Evolutionary conservation across 2,888 invertebrate species (phyloP).

Genomic region (Drepana falcataria): DNA sequence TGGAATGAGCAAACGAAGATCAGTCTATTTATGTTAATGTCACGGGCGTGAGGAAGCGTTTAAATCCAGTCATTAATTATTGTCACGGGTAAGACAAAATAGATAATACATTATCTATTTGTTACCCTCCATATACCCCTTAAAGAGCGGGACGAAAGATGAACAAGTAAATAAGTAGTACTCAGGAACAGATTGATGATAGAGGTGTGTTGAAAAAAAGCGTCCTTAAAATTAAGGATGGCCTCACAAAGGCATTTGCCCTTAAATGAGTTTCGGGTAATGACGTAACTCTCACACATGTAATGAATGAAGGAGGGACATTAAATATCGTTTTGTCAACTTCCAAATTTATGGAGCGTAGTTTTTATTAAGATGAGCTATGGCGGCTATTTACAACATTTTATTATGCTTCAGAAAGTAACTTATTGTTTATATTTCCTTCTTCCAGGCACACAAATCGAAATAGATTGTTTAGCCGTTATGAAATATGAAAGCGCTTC

Average conservation of each 20-base stretch:
- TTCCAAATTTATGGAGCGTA: slow-evolving; percentile 55
- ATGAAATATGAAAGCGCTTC: slow-evolving; percentile 6
- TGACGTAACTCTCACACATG: slow-evolving; percentile 57
- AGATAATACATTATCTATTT: slow-evolving; percentile 76
- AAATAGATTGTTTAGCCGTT: slow-evolving; percentile 14
- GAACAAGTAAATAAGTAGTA: slow-evolving; percentile 65
- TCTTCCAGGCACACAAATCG: slow-evolving; percentile 17
- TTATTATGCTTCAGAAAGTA: slow-evolving; percentile 47
- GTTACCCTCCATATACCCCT: slow-evolving; percentile 57
- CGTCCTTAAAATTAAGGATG: slow-evolving; percentile 65
- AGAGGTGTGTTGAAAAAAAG: slow-evolving; percentile 61
- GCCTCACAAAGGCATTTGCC: slow-evolving; percentile 52
- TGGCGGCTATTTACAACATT: slow-evolving; percentile 49
- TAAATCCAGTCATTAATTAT: slow-evolving; percentile 79
- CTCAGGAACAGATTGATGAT: slow-evolving; percentile 68
- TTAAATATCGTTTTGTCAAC: slow-evolving; percentile 75
- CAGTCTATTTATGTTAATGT: slow-evolving; percentile 78
- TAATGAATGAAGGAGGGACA: slow-evolving; percentile 50
- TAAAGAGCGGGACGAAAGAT: slow-evolving; percentile 68
- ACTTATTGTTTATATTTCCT: slow-evolving; percentile 55
- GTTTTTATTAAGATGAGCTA: slow-evolving; percentile 53
- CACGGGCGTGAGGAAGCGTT: slow-evolving; percentile 79
- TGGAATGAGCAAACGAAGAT: slow-evolving; percentile 62
- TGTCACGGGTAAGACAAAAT: slow-evolving; percentile 76
- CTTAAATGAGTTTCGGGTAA: slow-evolving; percentile 64